Base-by-base conservation (phyloP, 1,140 invertebrate genomes). In the Macrobrachium rosenbergii region DNA sequence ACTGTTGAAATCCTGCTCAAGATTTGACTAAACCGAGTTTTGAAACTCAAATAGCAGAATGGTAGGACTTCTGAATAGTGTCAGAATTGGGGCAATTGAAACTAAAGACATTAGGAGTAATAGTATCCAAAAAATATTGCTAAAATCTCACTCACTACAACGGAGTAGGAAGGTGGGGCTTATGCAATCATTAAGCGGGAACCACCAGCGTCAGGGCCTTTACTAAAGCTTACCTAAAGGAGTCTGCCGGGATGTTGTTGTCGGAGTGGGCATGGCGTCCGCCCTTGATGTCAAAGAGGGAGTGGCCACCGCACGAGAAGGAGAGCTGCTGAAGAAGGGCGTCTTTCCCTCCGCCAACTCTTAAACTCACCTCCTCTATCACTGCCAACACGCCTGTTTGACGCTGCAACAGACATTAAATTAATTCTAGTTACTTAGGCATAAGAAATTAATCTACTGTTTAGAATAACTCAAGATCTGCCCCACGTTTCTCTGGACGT, bases 241-340 rank as follows among this genome's bases (percentile, higher is more conserved):
- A 84, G 64, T 90, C 89, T 6, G 78, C 37, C 17, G 89, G 89
- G 5, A 90, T 77, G 60, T 90, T 90, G 45, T 90, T 90, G 58
- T 90, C 89, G 63, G 86, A 83, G 82, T 88, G 87, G 5, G 75
- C 52, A 75, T 90, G 89, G 17, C 89, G 87, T n/a, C 81, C 89
- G 64, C 80, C 89, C 85, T 85, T 89, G 78, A 82, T 90, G 72
- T 90, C 87, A 82, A 90, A 90, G 67, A 91, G 90, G 0, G 90
- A 87, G 84, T 91, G 90, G 0, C 94, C 94, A 45, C 93, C 93
- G 90, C 94, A 95, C 90, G 94, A 85, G 75, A 89, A 88, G 69
- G 84, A 88, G 5, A 90, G 76, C 72, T 89, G 89, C 52, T 89
- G 85, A 7, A 90, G 84, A 58, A 90, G 79, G 19, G 84, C 85